phyloP scores from a whole-genome alignment of 2,888 invertebrate genomes.

The Agrochola macilenta region DNA sequence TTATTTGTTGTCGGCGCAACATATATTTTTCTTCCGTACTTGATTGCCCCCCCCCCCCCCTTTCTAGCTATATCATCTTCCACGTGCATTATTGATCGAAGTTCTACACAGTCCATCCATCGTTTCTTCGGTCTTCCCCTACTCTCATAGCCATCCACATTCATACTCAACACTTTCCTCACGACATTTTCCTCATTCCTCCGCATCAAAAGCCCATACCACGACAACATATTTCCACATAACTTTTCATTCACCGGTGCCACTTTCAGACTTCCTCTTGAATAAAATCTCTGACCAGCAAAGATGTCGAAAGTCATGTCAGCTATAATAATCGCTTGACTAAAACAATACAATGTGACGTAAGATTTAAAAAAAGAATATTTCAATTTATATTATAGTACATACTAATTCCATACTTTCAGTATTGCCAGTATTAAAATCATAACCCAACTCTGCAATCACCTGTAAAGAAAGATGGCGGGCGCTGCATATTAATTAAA shows the following conservation, averaged over 20 bases:
- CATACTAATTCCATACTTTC: neutral
- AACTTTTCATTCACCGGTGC: neutral
- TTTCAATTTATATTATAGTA: neutral
- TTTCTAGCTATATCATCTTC: neutral
- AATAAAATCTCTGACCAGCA: neutral
- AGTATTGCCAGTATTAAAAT: neutral
- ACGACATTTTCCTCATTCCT: neutral
- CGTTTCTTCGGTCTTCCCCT: neutral
- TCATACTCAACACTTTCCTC: neutral
- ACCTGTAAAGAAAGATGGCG: slow-evolving; percentile 24
- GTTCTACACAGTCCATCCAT: neutral
- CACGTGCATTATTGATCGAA: no score
- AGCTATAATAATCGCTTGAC: neutral
- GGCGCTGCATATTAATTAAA: slow-evolving; percentile 21
- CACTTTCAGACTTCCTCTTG: neutral
- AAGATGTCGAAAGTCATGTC: neutral
- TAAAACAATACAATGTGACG: neutral
- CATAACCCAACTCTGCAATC: neutral
- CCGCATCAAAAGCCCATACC: neutral
- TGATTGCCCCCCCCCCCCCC: no score
- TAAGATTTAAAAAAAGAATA: neutral
- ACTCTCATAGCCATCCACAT: no score
- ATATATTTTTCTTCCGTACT: neutral
- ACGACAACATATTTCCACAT: neutral
- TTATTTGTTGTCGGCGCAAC: neutral